Base-by-base conservation (phyloP, 2,888 invertebrate genomes). In the Lithophane socia region DNA sequence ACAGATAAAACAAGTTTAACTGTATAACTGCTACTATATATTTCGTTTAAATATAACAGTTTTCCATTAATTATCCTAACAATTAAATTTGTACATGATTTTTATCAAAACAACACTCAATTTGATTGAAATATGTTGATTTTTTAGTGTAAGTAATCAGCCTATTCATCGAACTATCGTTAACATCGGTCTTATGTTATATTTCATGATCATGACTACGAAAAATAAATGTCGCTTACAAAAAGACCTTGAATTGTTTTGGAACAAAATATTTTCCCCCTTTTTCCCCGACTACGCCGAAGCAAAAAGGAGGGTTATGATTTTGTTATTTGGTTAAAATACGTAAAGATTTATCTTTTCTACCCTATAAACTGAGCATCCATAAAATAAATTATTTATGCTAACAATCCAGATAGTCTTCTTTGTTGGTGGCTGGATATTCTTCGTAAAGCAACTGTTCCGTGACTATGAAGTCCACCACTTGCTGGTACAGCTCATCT, bases 401-500 rank as follows among this genome's bases (percentile, higher is more conserved):
- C 3, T 56, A 37, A 21, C 86, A n/a, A 95, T 97, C 58, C 95
- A 99, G 99, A 97, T 98, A 73, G 95, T 99, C 73, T 99, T 99
- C 95, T 99, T 99, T 94, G 98, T 98, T 75, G 99, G 99, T 82
- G 99, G 99, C 79, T 99, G 99, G 99, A 97, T 99, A 80, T 99
- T 99, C 95, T 99, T 99, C 93, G 98, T 99, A 90, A 99, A 99
- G 94, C 98, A 99, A 94, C 97, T 99, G 66, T 99, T 99, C 93
- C 98, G 98, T 86, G 99, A 99, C 93, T 99, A 99, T 97, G 99
- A 99, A 97, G 99, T 99, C 9, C 99, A 99, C 90, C 99, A 99
- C 93, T 97, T 98, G 80, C 97, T 99, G 79, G 99, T 99, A 3
- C 99, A 99, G 94, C 96, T 99, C 8, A 99, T 99, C 92, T 99